Conservation (phyloP, 1,140 invertebrate species). For the Neodiprion fabricii region DNA sequence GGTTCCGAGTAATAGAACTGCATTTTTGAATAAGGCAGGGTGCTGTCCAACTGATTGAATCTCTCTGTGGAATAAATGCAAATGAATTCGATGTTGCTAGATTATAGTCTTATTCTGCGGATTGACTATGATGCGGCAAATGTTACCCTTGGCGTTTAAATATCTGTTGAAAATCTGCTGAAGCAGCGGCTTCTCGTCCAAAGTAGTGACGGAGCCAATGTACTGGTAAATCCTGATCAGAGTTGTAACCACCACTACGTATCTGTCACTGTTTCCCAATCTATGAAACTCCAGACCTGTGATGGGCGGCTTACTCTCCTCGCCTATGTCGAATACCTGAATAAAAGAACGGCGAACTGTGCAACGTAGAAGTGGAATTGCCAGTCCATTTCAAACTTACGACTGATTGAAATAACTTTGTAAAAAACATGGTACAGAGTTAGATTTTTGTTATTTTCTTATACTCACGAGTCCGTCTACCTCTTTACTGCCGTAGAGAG, state of each 20-base stretch:
- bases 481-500: constrained; percentile 74
- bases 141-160: constrained; percentile 73
- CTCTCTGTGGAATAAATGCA: constrained; percentile 56
- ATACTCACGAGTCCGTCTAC: constrained; percentile 74
- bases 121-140: constrained; percentile 11
- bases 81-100: neutral
- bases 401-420: too few relatives aligned
- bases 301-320: constrained; percentile 75
- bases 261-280: constrained; percentile 72
- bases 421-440: too few relatives aligned
- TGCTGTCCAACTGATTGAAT: constrained; percentile 78
- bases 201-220: constrained; percentile 72
- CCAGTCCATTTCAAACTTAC: too few relatives aligned
- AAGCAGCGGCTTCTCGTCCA: constrained; percentile 80
- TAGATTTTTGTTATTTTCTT: constrained; percentile 4
- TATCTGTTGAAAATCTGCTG: constrained; percentile 85
- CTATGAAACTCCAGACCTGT: constrained; percentile 86
- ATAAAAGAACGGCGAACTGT: constrained; percentile 31
- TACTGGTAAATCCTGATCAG: constrained; percentile 86
- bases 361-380: too few relatives aligned
- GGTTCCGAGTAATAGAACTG: constrained; percentile 78
- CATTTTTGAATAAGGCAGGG: constrained; percentile 79
- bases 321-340: constrained; percentile 87
- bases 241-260: constrained; percentile 85
- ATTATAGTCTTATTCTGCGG: neutral